phyloP scores from a whole-genome alignment of 2,888 invertebrate species.

The Coenonympha glycerion region DNA sequence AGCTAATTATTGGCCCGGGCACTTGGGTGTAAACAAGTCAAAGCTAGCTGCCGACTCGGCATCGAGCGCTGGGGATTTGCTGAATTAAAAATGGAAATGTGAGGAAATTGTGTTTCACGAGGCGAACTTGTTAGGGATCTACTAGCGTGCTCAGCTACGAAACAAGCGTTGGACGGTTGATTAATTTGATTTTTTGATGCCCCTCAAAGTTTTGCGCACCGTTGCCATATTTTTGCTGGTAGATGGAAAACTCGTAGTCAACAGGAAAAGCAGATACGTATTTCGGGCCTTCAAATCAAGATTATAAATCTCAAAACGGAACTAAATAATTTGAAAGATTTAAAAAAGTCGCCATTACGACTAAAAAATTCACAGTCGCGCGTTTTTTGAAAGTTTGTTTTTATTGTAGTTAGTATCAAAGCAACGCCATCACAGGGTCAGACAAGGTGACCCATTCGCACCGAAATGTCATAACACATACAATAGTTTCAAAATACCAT shows the following conservation, averaged over 20 bases:
- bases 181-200: neutral
- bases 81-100: conserved; percentile 34
- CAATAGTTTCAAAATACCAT: too few species aligned
- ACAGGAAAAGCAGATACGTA: neutral
- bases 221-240: neutral
- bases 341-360: too few species aligned
- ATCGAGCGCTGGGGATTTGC: conserved; percentile 26
- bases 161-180: neutral
- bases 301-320: too few species aligned
- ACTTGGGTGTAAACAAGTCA: conserved; percentile 32
- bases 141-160: conserved; percentile 7
- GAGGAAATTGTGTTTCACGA: conserved; percentile 31
- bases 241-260: neutral
- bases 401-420: too few species aligned
- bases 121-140: conserved; percentile 26
- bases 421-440: too few species aligned
- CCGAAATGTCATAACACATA: too few species aligned
- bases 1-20: conserved; percentile 29
- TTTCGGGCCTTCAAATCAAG: too few species aligned
- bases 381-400: too few species aligned
- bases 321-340: too few species aligned
- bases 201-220: neutral
- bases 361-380: too few species aligned
- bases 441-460: too few species aligned
- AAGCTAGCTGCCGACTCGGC: conserved; percentile 18